Evolutionary conservation across 2,888 invertebrate species (phyloP).

Genomic region (Caradrina kadenii): DNA sequence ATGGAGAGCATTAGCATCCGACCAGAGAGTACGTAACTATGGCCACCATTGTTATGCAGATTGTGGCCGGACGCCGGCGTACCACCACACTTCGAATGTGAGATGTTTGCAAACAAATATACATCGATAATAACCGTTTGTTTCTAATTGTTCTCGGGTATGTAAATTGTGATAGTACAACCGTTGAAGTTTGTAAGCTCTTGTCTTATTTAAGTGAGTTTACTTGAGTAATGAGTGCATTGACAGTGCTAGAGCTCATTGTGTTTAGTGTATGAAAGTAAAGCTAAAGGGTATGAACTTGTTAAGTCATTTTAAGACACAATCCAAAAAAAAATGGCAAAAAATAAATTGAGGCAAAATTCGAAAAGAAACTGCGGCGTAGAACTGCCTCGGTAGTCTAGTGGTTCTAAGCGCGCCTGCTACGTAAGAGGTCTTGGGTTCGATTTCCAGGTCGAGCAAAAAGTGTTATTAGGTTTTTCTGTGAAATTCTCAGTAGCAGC

Average conservation of each 20-base stretch:
- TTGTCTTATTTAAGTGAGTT: slow-evolving; percentile 22
- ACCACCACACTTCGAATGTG: slow-evolving; percentile 70
- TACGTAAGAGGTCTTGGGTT: no score
- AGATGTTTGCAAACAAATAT: slow-evolving; percentile 82
- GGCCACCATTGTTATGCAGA: slow-evolving; percentile 88
- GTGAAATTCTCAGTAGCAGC: no score
- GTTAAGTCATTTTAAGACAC: not conserved
- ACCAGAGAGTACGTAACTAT: slow-evolving; percentile 82
- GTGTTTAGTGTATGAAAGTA: not conserved
- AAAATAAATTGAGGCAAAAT: no score
- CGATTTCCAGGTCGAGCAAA: no score
- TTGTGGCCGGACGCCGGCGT: slow-evolving; percentile 84
- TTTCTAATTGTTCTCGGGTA: slow-evolving; percentile 61
- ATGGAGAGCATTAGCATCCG: slow-evolving; percentile 87
- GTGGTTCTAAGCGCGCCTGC: no score
- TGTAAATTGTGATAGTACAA: slow-evolving; percentile 52
- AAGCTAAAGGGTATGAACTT: not conserved
- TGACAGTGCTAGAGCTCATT: not conserved
- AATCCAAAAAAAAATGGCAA: no score
- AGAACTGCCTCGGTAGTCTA: no score
- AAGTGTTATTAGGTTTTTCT: no score
- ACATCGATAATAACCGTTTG: slow-evolving; percentile 62
- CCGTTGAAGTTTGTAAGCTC: slow-evolving; percentile 13
- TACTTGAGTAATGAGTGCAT: slow-evolving; percentile 10
- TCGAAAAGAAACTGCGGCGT: no score